Evolutionary conservation across 2,113 vertebrate genomes (phyloP).

Genomic region (Albula glossodonta): DNA sequence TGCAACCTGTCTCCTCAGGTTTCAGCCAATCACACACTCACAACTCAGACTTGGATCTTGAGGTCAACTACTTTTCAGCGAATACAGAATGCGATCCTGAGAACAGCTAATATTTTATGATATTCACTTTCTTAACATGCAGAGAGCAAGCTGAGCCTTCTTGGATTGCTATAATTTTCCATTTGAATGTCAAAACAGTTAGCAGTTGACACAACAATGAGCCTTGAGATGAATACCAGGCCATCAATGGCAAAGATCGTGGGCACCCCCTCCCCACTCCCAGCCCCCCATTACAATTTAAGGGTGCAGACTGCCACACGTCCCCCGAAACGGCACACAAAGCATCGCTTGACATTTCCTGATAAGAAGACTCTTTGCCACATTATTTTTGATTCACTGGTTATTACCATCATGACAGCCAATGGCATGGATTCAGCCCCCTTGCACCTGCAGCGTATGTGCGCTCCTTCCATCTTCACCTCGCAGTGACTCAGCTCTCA

Average conservation of each 20-base stretch:
- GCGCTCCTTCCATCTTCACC: slow-evolving; percentile 24
- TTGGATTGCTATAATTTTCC: slow-evolving; percentile 53
- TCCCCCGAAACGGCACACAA: slow-evolving; percentile 48
- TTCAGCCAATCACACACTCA: not conserved
- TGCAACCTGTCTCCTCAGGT: too few species aligned
- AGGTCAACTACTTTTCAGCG: slow-evolving; percentile 62
- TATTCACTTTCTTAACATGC: slow-evolving; percentile 59
- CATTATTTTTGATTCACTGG: slow-evolving; percentile 53
- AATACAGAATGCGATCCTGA: slow-evolving; percentile 52
- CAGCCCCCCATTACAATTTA: slow-evolving; percentile 33
- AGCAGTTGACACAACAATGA: slow-evolving; percentile 38
- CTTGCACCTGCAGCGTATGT: slow-evolving; percentile 33
- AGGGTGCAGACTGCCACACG: slow-evolving; percentile 42
- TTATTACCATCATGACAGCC: slow-evolving; percentile 54
- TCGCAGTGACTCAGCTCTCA: slow-evolving; percentile 17
- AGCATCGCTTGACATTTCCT: slow-evolving; percentile 61
- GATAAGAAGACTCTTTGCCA: slow-evolving; percentile 45
- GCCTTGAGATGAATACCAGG: slow-evolving; percentile 28
- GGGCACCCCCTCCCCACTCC: slow-evolving; percentile 28
- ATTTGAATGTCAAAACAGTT: slow-evolving; percentile 64
- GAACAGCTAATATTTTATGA: slow-evolving; percentile 76
- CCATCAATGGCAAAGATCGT: slow-evolving; percentile 49
- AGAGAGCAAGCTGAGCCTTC: slow-evolving; percentile 57
- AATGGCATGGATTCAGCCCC: slow-evolving; percentile 44
- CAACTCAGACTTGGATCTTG: slow-evolving; percentile 17